A percentile compares a stretch with the other conserved stretches of the same genome.
Evolutionary conservation across 2,888 invertebrate genomes (phyloP).

Genomic region (Leptinotarsa juncta): DNA sequence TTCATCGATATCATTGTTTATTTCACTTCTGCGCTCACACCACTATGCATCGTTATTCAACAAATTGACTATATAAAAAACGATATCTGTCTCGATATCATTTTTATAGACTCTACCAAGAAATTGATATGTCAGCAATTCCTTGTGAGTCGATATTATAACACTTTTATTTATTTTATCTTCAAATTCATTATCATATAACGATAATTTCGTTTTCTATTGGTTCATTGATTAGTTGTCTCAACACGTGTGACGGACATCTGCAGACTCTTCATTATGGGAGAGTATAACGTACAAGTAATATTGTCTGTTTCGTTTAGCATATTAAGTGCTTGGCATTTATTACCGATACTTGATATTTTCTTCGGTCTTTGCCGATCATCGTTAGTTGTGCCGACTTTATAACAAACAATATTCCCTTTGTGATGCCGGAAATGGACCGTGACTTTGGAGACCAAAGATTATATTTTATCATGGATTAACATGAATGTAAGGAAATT

Average conservation of each 20-base stretch:
- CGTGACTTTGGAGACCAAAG: neutral
- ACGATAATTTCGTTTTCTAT: conserved; percentile 29
- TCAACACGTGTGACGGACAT: conserved; percentile 34
- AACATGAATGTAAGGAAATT: neutral
- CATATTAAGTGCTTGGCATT: conserved; percentile 1
- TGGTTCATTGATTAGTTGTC: conserved; percentile 33
- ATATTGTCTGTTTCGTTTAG: conserved; percentile 1
- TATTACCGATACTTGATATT: conserved; percentile 6
- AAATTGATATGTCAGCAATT: neutral
- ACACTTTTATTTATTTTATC: neutral
- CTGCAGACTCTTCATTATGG: conserved; percentile 26
- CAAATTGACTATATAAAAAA: too few species aligned
- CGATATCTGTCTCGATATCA: too few species aligned
- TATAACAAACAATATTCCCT: conserved; percentile 1
- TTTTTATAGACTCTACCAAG: neutral
- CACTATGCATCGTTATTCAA: too few species aligned
- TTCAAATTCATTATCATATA: conserved; percentile 19
- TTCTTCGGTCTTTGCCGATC: neutral
- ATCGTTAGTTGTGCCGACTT: neutral
- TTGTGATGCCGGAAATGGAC: neutral
- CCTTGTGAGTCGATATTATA: neutral
- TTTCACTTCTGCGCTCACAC: too few species aligned
- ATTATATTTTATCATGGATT: neutral
- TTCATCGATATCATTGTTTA: too few species aligned
- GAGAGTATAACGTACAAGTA: neutral